Evolutionary conservation across 2,888 invertebrate species (phyloP), one percentile per base, ranked within the genome.

Genomic region (Tipula lateralis): DNA sequence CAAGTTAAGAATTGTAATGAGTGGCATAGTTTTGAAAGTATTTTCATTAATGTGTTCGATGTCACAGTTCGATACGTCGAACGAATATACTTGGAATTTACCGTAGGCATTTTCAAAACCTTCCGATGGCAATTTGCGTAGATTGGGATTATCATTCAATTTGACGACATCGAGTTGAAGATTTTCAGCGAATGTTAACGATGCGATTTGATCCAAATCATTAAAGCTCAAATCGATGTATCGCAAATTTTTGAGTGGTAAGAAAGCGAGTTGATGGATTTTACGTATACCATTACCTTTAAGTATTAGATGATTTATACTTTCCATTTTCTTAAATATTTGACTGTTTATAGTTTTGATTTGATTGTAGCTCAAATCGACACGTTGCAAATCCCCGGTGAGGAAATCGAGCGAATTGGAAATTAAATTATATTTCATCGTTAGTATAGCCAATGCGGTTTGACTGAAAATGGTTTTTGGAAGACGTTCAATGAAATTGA

Each of bases 151-250:
- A 86, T 94, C 93, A 86, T 93, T 94, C 88, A 96, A 91, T 86
- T 93, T 92, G 86, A 96, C 92, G 86, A 93, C 93, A 87, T 94
- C 93, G 83, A 96, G 89, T 87, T 93, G 92, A 13, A 92, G 91
- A 88, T 95, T 95, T 87, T 92, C 92, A 86, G 92, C 92, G 87
- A 96, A 94, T 84, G 95, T 91, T 88, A 94, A 92, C 85, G 92
- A 92, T 0, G 93, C 94, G 36, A 96, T 90, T 86, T 93, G 92
- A 84, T 93, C 93, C 84, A 96, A 89, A 86, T 93, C 91, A 88
- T 96, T 96, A 87, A 93, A 92, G 2, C 95, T 95, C 85, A 96
- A 91, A 89, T 96, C 95, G 86, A 96, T 91, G 87, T 93, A 92
- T 86, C 93, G 93, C 66, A 96, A 91, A 86, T 93, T 92, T 85